Evolutionary conservation across 2,113 vertebrate genomes (phyloP).

Genomic region (Chauna torquata): DNA sequence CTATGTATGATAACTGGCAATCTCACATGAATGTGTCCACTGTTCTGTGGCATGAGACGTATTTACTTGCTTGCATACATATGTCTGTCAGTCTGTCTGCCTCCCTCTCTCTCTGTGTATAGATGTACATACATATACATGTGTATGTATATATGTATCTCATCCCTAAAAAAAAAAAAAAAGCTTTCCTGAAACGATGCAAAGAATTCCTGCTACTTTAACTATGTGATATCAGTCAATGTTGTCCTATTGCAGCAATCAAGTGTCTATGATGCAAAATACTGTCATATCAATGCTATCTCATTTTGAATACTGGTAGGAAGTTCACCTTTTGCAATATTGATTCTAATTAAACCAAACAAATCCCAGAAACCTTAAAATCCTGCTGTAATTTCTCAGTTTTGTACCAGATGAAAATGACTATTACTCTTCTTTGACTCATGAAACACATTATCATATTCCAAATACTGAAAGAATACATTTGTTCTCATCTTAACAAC

Average conservation of each 20-base stretch:
- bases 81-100: fast-evolving
- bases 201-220: neutral
- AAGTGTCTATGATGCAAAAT: neutral
- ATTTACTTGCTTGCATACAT: neutral
- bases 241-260: neutral
- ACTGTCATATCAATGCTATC: neutral
- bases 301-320: neutral
- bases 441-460: neutral
- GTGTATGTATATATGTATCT: neutral
- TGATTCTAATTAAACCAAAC: neutral
- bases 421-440: neutral
- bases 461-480: neutral
- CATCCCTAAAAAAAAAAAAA: neutral
- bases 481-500: fast-evolving
- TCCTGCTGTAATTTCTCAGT: neutral
- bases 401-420: neutral
- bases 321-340: neutral
- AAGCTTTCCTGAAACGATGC: neutral
- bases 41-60: neutral
- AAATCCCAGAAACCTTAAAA: neutral
- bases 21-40: fast-evolving
- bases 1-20: neutral
- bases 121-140: neutral
- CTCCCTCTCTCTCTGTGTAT: fast-evolving
- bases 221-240: fast-evolving